Base-by-base conservation (phyloP, 2,113 vertebrate genomes). In the Oreochromis aureus region DNA sequence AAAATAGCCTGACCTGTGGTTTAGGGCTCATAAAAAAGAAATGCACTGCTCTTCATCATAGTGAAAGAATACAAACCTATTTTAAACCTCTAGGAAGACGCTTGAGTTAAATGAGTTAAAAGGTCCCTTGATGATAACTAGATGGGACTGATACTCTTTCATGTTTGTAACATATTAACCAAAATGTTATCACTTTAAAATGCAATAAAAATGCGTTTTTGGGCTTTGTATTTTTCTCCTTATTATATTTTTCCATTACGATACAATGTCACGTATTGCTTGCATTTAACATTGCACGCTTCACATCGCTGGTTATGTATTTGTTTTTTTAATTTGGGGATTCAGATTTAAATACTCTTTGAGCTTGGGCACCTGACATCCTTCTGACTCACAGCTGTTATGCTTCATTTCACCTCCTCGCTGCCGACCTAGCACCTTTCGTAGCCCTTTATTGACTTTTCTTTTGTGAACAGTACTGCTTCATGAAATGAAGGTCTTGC, bases 281-380 rank as follows among this genome's bases (percentile, higher is more conserved):
- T 71, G 36, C 36, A 44, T 36, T 7, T 1, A 41, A 39, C n/a
- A 24, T 0, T 0, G n/a, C n/a, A 44, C 12, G 7, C 22, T 4
- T 46, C 13, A 71, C 22, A 71, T 71, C 5, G 8, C 10, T 51
- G 24, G 44, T 19, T 51, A 19, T 6, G 16, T 48, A 18, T 76
- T 16, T 44, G 66, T 4, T 19, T 56, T 56, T 24, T 78, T 30
- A 32, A 51, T 78, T 78, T 51, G 27, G 27, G 24, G 16, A 4
- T 51, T 51, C 16, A 76, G 4, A 19, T 78, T 16, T 76, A 78
- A 51, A 51, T 12, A 27, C 3, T 32, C 11, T 51, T 32, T 19
- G 24, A 78, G 24, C 10, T 32, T 8, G 24, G 71, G 71, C 16
- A 7, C 24, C 10, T 32, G 24, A 32, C 44, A 32, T 32, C 71